phyloP scores from a whole-genome alignment of 37 sponge, comb jelly and placozoan genomes.

The Oscarella lobularis region DNA sequence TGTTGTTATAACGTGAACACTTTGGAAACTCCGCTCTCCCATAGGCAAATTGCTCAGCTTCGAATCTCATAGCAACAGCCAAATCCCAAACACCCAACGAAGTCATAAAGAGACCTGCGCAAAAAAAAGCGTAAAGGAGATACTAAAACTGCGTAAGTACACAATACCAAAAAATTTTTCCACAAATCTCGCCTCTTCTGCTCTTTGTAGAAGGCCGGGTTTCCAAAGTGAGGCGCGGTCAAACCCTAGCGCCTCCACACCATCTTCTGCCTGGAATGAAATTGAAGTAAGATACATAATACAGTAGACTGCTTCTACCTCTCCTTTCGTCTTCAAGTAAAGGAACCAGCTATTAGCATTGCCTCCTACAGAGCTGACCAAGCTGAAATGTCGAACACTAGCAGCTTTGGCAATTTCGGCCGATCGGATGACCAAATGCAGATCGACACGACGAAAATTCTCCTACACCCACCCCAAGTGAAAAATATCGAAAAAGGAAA shows the following conservation, averaged over 20 bases:
- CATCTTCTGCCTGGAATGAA: conserved; percentile 20
- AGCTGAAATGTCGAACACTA: conserved; percentile 53
- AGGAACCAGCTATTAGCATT: conserved; percentile 62
- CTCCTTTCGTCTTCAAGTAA: conserved; percentile 54
- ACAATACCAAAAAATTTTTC: conserved; percentile 46
- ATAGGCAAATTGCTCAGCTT: background rate
- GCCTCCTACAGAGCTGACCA: conserved; percentile 42
- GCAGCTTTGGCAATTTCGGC: conserved; percentile 39
- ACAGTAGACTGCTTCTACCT: background rate
- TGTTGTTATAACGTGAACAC: background rate
- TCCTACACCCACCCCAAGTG: conserved; percentile 9
- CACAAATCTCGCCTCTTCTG: conserved; percentile 21
- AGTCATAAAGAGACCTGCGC: background rate
- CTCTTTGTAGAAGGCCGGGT: conserved; percentile 48
- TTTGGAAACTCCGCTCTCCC: background rate
- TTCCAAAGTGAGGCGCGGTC: conserved; percentile 27
- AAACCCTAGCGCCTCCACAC: conserved; percentile 26
- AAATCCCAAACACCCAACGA: background rate
- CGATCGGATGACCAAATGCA: conserved; percentile 38
- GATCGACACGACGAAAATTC: conserved; percentile 56
- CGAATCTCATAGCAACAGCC: background rate
- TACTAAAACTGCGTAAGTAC: too few relatives aligned
- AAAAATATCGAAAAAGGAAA: background rate
- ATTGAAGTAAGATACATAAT: background rate
- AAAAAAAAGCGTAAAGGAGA: background rate